phyloP scores from a whole-genome alignment of 2,888 invertebrate genomes.

The Oligia fasciuncula region DNA sequence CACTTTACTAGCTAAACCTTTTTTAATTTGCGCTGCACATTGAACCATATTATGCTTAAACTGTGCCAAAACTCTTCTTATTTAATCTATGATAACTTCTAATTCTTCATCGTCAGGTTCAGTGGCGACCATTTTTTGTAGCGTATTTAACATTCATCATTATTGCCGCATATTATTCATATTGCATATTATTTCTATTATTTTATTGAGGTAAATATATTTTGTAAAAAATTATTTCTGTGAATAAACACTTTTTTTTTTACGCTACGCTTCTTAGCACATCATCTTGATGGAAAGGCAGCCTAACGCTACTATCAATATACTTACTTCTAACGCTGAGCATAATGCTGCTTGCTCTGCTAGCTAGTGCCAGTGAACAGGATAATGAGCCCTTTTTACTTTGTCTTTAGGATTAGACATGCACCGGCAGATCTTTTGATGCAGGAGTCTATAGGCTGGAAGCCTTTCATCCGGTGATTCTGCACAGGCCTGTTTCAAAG shows the following conservation, averaged over 20 bases:
- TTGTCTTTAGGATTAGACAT: constrained; percentile 35
- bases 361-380: constrained; percentile 33
- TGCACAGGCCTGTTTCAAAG: not conserved
- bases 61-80: no score
- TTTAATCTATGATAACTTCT: not conserved
- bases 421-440: constrained; percentile 43
- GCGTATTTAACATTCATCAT: not conserved
- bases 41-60: no score
- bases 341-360: constrained; percentile 6
- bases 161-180: no score
- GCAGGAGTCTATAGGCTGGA: constrained; percentile 5
- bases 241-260: no score
- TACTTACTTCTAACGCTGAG: not conserved
- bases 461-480: constrained; percentile 1
- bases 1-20: no score
- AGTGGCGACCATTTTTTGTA: not conserved
- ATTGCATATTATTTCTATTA: no score
- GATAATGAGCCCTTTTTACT: constrained; percentile 42
- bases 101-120: not conserved
- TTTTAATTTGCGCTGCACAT: no score
- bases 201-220: no score
- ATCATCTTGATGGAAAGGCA: not conserved
- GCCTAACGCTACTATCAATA: not conserved
- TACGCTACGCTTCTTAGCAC: not conserved
- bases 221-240: no score